Evolutionary conservation across 2,888 invertebrate genomes (phyloP).

Genomic region (Drosophila austrosaltans): DNA sequence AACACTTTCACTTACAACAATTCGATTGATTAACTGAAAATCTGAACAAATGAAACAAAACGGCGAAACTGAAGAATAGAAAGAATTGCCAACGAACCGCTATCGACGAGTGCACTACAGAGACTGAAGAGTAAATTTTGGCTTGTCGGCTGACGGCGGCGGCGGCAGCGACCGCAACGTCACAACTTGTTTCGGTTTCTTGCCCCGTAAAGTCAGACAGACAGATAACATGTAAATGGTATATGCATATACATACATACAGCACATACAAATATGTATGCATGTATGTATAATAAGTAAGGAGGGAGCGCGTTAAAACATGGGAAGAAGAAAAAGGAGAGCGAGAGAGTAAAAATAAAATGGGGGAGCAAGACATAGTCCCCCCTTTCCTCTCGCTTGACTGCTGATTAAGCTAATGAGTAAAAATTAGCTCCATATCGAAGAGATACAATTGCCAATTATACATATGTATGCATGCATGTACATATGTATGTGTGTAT

Average conservation of each 20-base stretch:
- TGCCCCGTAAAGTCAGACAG: slow-evolving; percentile 5
- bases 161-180: slow-evolving; percentile 36
- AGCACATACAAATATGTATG: background rate
- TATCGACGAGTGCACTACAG: slow-evolving; percentile 58
- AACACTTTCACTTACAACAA: slow-evolving; percentile 69
- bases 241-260: background rate
- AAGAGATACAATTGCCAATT: background rate
- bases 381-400: background rate
- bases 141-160: slow-evolving; percentile 36
- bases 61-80: slow-evolving; percentile 18
- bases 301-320: background rate
- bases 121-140: slow-evolving; percentile 51
- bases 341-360: slow-evolving; percentile 7
- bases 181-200: slow-evolving; percentile 36
- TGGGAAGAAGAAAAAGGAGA: background rate
- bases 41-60: slow-evolving; percentile 14
- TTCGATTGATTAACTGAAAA: slow-evolving; percentile 39
- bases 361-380: slow-evolving; percentile 2
- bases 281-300: background rate
- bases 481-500: background rate
- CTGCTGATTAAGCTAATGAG: background rate
- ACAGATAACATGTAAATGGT: slow-evolving; percentile 50
- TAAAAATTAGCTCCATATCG: background rate
- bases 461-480: background rate
- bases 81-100: slow-evolving; percentile 48